Percentiles rank a stretch among this genome's conserved stretches.
Evolutionary conservation across 2,888 invertebrate species (phyloP).

Genomic region (Nephrotoma guestfalica): DNA sequence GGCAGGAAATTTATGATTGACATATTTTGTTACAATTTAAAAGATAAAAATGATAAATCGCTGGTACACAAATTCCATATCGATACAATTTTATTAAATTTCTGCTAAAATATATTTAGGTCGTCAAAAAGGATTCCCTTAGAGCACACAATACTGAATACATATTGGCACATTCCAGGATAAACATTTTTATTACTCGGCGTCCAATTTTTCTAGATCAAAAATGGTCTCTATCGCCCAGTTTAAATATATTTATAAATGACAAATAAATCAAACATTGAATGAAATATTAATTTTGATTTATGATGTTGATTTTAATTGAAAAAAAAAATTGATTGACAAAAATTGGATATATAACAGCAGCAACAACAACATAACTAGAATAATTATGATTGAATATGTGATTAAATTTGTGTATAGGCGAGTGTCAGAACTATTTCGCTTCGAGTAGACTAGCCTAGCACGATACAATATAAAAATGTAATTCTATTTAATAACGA

Average conservation of each 20-base stretch:
- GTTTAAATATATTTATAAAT: not conserved
- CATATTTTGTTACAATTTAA: constrained; percentile 4
- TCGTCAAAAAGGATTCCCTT: not conserved
- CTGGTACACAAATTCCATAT: not conserved
- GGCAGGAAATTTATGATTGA: constrained; percentile 7
- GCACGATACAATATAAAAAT: not conserved
- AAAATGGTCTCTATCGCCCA: not conserved
- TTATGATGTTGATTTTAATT: not conserved
- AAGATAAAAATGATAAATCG: constrained; percentile 2
- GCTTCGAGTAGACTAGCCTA: not conserved
- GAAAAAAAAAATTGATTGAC: not conserved
- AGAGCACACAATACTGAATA: not conserved
- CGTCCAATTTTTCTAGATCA: not conserved
- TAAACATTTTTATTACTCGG: not conserved
- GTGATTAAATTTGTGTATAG: not conserved
- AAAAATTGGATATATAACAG: not conserved
- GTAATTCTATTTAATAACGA: not conserved
- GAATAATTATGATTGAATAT: not conserved
- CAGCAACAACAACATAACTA: not conserved
- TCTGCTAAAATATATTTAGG: not conserved
- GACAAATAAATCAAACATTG: not conserved
- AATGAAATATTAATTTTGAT: not conserved
- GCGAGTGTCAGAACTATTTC: not conserved
- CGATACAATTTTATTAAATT: not conserved
- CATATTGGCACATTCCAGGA: not conserved